Percentiles rank a stretch among this genome's conserved stretches.
Evolutionary conservation across 2,888 invertebrate species (phyloP).

Genomic region (Sthenelais limicola): DNA sequence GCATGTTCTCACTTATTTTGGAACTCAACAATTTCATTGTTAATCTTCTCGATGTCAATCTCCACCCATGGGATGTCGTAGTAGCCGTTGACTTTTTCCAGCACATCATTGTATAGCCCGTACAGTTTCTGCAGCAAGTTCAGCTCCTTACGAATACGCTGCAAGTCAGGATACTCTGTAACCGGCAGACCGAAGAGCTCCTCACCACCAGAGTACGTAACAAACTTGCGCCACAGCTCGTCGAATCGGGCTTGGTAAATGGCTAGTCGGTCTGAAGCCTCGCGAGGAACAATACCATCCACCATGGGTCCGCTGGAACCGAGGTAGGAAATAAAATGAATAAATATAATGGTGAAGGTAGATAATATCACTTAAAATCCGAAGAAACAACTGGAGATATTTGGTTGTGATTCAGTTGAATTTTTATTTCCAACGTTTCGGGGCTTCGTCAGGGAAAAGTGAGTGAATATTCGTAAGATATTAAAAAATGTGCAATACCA

Average conservation of each 20-base stretch:
- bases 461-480: too few relatives aligned
- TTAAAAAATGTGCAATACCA: too few relatives aligned
- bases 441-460: too few relatives aligned
- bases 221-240: constrained; percentile 94
- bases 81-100: constrained; percentile 95
- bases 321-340: not conserved
- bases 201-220: constrained; percentile 95
- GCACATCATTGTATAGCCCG: constrained; percentile 95
- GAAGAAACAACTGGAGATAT: too few relatives aligned
- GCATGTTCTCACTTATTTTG: constrained; percentile 82
- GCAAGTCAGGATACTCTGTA: constrained; percentile 94
- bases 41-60: constrained; percentile 96
- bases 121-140: constrained; percentile 96
- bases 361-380: too few relatives aligned
- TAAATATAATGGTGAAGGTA: too few relatives aligned
- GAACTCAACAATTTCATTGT: constrained; percentile 96
- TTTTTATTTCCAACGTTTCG: too few relatives aligned
- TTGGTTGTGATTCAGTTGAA: too few relatives aligned
- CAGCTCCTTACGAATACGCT: constrained; percentile 92
- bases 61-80: constrained; percentile 98
- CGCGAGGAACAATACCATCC: constrained; percentile 89
- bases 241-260: constrained; percentile 87
- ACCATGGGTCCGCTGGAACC: constrained; percentile 88
- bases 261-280: constrained; percentile 93
- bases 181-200: constrained; percentile 93